A percentile compares a stretch with the other conserved stretches of the same genome.
Conservation (phyloP, 2,113 vertebrate species). For the Archocentrus centrarchus region DNA sequence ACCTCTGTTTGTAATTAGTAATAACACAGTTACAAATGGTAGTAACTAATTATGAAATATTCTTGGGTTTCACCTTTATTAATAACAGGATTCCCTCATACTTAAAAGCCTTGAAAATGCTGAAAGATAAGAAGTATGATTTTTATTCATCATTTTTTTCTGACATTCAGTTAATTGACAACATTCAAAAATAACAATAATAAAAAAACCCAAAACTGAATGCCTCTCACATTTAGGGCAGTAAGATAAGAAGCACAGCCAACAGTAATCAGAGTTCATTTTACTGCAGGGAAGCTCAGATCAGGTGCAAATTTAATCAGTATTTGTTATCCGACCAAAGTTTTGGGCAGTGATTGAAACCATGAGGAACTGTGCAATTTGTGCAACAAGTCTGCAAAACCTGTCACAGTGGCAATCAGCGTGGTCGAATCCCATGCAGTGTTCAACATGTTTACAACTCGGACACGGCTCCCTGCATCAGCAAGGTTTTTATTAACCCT, state of each 20-base stretch:
- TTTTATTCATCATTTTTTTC: neutral
- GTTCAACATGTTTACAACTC: too few relatives aligned
- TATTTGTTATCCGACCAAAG: neutral
- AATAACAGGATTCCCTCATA: neutral
- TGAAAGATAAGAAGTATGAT: neutral
- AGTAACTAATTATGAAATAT: neutral
- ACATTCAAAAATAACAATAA: neutral
- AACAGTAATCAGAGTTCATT: neutral
- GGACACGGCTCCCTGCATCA: neutral
- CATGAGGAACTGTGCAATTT: neutral
- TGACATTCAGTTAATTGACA: neutral
- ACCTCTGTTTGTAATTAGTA: neutral
- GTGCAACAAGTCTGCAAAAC: conserved; percentile 5
- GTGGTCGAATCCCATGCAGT: too few relatives aligned
- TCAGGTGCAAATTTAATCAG: neutral
- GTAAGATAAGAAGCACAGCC: neutral
- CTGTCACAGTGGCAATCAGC: neutral
- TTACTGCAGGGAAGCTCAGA: neutral
- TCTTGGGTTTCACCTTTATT: neutral
- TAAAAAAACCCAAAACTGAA: neutral
- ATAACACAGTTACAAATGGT: too few relatives aligned
- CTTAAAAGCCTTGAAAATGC: neutral
- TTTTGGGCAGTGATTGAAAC: neutral
- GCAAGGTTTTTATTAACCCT: neutral
- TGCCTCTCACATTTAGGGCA: neutral